Conservation (phyloP, 2,888 invertebrate species). For the Reticulitermes lucifugus region DNA sequence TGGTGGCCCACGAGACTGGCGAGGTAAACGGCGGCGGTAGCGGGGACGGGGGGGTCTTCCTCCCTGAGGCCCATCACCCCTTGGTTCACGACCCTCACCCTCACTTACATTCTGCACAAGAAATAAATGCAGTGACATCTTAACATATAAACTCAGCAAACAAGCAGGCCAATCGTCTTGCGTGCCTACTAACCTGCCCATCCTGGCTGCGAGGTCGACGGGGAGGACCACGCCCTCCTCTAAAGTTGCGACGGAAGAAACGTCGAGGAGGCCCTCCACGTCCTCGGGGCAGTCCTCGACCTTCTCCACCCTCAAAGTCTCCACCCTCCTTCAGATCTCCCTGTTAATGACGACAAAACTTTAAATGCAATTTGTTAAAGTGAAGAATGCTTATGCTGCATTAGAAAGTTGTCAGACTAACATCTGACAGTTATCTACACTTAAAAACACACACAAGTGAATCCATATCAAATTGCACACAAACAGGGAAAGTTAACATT, state of each 20-base stretch:
- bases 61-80: conserved; percentile 62
- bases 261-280: conserved; percentile 67
- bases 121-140: not conserved
- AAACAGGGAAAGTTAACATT: not conserved
- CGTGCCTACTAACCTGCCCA: conserved; percentile 59
- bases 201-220: conserved; percentile 69
- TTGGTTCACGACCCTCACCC: conserved; percentile 59
- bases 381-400: too few relatives aligned
- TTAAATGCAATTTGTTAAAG: not conserved
- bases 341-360: conserved; percentile 38
- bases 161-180: not conserved
- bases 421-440: too few relatives aligned
- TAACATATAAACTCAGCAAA: not conserved
- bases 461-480: not conserved
- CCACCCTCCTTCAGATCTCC: conserved; percentile 56
- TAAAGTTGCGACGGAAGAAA: conserved; percentile 72
- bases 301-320: conserved; percentile 57
- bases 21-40: conserved; percentile 63
- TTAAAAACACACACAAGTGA: too few relatives aligned
- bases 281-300: conserved; percentile 58
- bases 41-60: conserved; percentile 63
- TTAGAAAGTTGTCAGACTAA: too few relatives aligned
- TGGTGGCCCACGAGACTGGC: conserved; percentile 56
- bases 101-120: conserved; percentile 57
- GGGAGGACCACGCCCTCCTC: conserved; percentile 69